phyloP scores from a whole-genome alignment of 2,888 invertebrate species.

The Drosophila cyrtoloma region DNA sequence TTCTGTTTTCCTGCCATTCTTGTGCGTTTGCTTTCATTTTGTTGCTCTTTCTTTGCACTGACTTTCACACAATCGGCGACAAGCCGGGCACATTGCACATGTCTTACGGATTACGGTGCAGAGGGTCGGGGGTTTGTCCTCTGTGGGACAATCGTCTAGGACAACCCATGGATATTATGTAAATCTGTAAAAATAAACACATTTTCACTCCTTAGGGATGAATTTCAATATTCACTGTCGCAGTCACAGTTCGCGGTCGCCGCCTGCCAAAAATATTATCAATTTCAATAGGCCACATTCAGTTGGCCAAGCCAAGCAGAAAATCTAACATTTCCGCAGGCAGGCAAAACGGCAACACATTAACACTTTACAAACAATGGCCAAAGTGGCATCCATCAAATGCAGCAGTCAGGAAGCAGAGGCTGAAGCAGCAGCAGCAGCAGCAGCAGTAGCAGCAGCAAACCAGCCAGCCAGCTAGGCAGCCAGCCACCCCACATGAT shows the following conservation, averaged over 20 bases:
- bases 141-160: slow-evolving; percentile 23
- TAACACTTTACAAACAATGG: slow-evolving; percentile 79
- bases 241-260: slow-evolving; percentile 16
- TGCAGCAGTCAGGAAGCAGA: slow-evolving; percentile 45
- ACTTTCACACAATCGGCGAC: slow-evolving; percentile 76
- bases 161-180: slow-evolving; percentile 42
- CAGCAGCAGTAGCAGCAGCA: slow-evolving; percentile 26
- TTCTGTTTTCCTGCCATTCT: slow-evolving; percentile 46
- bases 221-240: slow-evolving; percentile 31
- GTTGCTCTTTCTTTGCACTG: slow-evolving; percentile 64
- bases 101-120: slow-evolving; percentile 63
- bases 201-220: slow-evolving; percentile 50
- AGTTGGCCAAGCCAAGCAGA: slow-evolving; percentile 67
- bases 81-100: slow-evolving; percentile 71
- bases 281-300: slow-evolving; percentile 66
- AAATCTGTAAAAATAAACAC: slow-evolving; percentile 70
- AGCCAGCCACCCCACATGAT: slow-evolving; percentile 39
- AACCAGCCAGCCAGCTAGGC: slow-evolving; percentile 19
- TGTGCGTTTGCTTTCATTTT: slow-evolving; percentile 52
- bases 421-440: slow-evolving; percentile 5
- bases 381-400: slow-evolving; percentile 78
- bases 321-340: slow-evolving; percentile 20
- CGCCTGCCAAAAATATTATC: slow-evolving; percentile 54
- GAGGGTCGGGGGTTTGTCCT: slow-evolving; percentile 41
- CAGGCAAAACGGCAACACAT: slow-evolving; percentile 58